Base-by-base conservation (phyloP, 1,140 invertebrate species). In the Diorhabda carinulata region DNA sequence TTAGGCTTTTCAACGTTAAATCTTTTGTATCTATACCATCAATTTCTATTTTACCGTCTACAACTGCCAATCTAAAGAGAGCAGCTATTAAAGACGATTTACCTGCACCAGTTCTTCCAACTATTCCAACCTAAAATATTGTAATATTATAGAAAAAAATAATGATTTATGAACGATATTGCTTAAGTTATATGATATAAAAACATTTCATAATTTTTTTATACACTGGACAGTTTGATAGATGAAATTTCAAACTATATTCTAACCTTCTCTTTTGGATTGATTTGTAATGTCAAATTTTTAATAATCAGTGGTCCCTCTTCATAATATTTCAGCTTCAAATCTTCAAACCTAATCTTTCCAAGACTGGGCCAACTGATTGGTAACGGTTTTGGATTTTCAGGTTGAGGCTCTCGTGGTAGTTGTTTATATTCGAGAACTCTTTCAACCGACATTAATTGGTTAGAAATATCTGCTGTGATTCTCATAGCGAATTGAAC, bases 401-500 rank as follows among this genome's bases (percentile, higher is more conserved):
- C 83, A 57, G 78, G 72, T 80, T 87, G 87, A 3, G 86, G 76
- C 72, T 91, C 89, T 4, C 84, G 78, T 2, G 85, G 74, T 10
- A 93, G 74, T 4, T 85, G 81, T 0, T 87, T 88, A 75, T 94
- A 95, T 75, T 94, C 91, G 0, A 93, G 68, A 0, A 93, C 85
- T 76, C 92, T 82, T 81, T 94, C 92, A 0, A 93, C 92, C 0
- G 90, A 88, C 78, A 91, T 92, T 84, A 94, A 87, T 71, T 90
- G 88, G 80, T 92, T 94, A 63, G 92, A 86, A 47, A 93, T 89
- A 79, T 94, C 92, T 0, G 92, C 88, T 69, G 85, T 86, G 74
- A 91, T 89, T 62, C 90, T 80, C 74, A 91, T 87, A 44, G 87
- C 88, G 88, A 89, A 91, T 77, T 92, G 90, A 63, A 91, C 82